These are phyloP conservation scores for Sitophilus oryzae DNA, from an alignment of 1,140 invertebrate genomes.

Conservation along the genomic window DNA sequence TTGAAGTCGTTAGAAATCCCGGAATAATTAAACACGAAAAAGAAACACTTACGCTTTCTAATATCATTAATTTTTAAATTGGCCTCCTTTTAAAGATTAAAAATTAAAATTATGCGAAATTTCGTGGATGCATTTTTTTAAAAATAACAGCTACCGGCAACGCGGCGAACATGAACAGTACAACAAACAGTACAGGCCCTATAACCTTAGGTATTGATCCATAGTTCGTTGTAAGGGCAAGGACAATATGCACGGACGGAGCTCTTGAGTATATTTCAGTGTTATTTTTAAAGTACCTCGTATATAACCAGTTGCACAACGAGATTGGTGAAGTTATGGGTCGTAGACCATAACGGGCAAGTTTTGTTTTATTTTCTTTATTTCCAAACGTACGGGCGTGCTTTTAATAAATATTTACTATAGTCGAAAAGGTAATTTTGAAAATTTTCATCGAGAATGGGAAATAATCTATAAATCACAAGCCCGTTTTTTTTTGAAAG, in stretches of 20 bases:
- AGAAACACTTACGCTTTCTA: too few species aligned
- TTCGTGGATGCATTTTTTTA: too few species aligned
- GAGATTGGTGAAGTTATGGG: neutral
- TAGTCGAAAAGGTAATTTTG: too few species aligned
- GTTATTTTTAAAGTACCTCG: neutral
- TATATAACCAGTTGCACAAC: neutral
- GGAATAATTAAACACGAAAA: too few species aligned
- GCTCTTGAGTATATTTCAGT: neutral
- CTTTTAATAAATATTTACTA: neutral
- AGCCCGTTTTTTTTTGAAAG: too few species aligned
- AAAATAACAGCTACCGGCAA: constrained; percentile 23
- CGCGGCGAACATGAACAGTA: constrained; percentile 22
- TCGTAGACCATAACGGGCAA: neutral
- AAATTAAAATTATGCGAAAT: neutral
- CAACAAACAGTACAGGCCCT: constrained; percentile 26
- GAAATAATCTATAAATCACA: too few species aligned
- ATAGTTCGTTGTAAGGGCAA: constrained; percentile 14
- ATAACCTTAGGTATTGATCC: constrained; percentile 27
- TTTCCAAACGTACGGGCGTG: too few species aligned
- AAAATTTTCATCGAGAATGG: too few species aligned
- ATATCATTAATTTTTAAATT: too few species aligned
- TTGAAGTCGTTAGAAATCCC: neutral
- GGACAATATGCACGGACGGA: constrained; percentile 14
- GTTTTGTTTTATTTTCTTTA: too few species aligned
- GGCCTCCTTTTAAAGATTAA: too few species aligned